phyloP scores from a whole-genome alignment of 2,797 vertebrate genomes.

The Muraenolepis orangiensis region DNA sequence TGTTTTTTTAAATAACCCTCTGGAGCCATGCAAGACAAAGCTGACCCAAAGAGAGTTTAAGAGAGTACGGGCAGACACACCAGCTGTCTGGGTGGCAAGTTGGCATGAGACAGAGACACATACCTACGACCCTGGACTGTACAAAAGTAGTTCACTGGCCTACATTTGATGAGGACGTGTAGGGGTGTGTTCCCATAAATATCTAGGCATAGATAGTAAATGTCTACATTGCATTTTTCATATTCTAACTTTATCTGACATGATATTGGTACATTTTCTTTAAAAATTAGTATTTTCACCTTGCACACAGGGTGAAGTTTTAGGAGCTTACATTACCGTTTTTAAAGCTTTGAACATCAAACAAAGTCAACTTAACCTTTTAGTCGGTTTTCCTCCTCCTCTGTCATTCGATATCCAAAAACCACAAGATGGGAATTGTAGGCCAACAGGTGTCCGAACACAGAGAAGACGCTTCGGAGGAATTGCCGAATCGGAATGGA shows the following conservation, averaged over 20 bases:
- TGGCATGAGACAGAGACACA: conserved; percentile 38
- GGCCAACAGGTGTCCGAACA: background rate
- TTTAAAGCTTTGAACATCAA: background rate
- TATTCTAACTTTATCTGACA: background rate
- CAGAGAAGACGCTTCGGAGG: background rate
- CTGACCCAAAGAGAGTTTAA: conserved; percentile 25
- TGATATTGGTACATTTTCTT: background rate
- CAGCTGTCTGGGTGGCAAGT: conserved; percentile 59
- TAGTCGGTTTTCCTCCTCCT: background rate
- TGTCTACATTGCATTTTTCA: background rate
- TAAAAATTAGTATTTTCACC: background rate
- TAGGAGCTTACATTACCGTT: background rate
- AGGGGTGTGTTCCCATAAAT: background rate
- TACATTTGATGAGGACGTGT: conserved; percentile 7
- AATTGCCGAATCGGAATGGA: background rate
- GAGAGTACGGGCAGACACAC: conserved; percentile 31
- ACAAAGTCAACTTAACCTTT: conserved; percentile 41
- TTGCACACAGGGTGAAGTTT: background rate
- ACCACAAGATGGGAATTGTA: background rate
- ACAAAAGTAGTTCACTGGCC: conserved; percentile 16
- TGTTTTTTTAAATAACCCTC: too few relatives aligned
- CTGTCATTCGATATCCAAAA: background rate
- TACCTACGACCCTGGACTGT: conserved; percentile 40
- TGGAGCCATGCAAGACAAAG: conserved; percentile 16
- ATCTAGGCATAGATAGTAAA: background rate